phyloP scores from a whole-genome alignment of 2,797 vertebrate genomes.

The Enteromius radiatus region DNA sequence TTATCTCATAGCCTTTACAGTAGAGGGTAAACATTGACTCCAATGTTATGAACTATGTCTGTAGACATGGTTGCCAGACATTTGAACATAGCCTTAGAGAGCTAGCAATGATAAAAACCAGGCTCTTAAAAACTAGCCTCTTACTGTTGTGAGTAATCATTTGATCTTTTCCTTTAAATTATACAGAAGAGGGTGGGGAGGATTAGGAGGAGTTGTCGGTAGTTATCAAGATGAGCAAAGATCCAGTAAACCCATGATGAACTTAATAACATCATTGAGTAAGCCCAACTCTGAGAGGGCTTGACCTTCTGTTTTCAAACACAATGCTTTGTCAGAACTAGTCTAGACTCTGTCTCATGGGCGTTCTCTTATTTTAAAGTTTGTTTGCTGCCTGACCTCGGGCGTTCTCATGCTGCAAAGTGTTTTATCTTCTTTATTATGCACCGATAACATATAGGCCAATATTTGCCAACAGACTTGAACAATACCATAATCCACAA shows the following conservation, averaged over 20 bases:
- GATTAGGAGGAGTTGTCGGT: not conserved
- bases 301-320: constrained; percentile 18
- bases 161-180: not conserved
- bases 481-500: not conserved
- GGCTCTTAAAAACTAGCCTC: constrained; percentile 40
- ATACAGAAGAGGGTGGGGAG: constrained; percentile 6
- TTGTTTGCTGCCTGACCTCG: constrained; percentile 32
- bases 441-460: not conserved
- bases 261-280: not conserved
- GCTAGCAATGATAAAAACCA: constrained; percentile 21
- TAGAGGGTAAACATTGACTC: constrained; percentile 8
- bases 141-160: constrained; percentile 9
- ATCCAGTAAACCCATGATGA: constrained; percentile 50
- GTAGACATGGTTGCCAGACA: constrained; percentile 19
- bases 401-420: not conserved
- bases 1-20: constrained; percentile 1
- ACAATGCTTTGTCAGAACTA: constrained; percentile 26
- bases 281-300: not conserved
- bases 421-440: not conserved
- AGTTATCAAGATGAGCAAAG: constrained; percentile 4
- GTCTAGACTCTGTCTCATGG: constrained; percentile 25
- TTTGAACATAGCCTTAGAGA: constrained; percentile 16
- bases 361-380: constrained; percentile 28
- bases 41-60: constrained; percentile 35
- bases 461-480: not conserved